Conservation (phyloP, 2,797 vertebrate genomes). For the Sparidentex hasta region DNA sequence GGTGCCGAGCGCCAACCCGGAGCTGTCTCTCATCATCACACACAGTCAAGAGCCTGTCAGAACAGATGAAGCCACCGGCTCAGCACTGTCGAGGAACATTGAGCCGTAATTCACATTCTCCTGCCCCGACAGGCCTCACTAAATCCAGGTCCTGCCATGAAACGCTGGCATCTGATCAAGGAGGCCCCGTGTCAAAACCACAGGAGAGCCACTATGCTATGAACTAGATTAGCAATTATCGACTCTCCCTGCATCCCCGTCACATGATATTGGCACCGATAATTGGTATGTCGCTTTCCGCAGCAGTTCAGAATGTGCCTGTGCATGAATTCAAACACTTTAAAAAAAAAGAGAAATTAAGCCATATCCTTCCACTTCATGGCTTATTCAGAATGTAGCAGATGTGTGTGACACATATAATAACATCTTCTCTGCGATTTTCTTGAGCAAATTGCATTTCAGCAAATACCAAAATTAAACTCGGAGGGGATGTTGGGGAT, state of each 20-base stretch:
- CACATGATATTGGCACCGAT: slow-evolving; percentile 42
- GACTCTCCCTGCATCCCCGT: slow-evolving; percentile 27
- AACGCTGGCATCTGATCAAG: slow-evolving; percentile 68
- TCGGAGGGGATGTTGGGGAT: slow-evolving; percentile 34
- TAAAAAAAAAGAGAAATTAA: slow-evolving; percentile 22
- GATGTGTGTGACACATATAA: slow-evolving; percentile 40
- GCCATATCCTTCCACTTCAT: slow-evolving; percentile 18
- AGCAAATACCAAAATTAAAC: slow-evolving; percentile 44
- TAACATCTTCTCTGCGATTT: slow-evolving; percentile 5
- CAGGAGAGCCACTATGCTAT: slow-evolving; percentile 45
- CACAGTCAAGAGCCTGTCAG: slow-evolving; percentile 87
- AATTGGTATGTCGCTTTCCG: slow-evolving; percentile 44
- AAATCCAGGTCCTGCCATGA: slow-evolving; percentile 72
- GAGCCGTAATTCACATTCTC: slow-evolving; percentile 80
- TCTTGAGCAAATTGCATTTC: slow-evolving; percentile 43
- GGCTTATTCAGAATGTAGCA: slow-evolving; percentile 24
- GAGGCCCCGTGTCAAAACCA: slow-evolving; percentile 39
- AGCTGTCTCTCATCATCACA: slow-evolving; percentile 87
- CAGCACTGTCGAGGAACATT: slow-evolving; percentile 83
- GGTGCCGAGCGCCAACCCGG: slow-evolving; percentile 73
- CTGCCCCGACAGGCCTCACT: slow-evolving; percentile 75
- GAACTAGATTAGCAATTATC: slow-evolving; percentile 70
- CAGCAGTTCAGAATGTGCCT: slow-evolving; percentile 18
- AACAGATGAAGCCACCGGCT: slow-evolving; percentile 84
- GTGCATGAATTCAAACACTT: slow-evolving; percentile 31